These are phyloP conservation scores for Achlya flavicornis DNA, from an alignment of 2,888 invertebrate species.

Conservation along the genomic window DNA sequence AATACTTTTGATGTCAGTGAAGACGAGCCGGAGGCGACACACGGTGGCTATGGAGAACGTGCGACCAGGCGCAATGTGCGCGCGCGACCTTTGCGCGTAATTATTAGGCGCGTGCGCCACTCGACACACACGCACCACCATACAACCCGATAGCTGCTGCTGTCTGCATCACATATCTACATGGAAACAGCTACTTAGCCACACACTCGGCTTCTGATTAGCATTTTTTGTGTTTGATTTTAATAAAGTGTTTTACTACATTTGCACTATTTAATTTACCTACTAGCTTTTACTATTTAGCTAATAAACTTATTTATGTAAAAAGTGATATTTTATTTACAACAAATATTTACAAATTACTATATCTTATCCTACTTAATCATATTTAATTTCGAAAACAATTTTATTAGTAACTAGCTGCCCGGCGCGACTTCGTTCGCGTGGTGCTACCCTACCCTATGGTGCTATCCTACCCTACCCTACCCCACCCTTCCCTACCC, in stretches of 20 bases:
- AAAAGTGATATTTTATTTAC: no score
- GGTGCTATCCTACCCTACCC: no score
- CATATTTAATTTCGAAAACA: slow-evolving; percentile 13
- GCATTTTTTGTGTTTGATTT: slow-evolving; percentile 67
- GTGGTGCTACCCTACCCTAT: no score
- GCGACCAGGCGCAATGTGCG: slow-evolving; percentile 74
- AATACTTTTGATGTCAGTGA: background rate
- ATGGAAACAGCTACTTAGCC: slow-evolving; percentile 66
- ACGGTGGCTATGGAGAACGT: slow-evolving; percentile 16
- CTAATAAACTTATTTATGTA: no score
- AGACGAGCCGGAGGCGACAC: background rate
- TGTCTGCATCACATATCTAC: slow-evolving; percentile 58
- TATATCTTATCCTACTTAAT: background rate
- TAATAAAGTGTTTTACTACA: slow-evolving; percentile 34
- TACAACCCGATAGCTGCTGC: slow-evolving; percentile 34
- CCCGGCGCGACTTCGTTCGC: no score
- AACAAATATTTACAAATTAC: no score
- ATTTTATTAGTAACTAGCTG: slow-evolving; percentile 19
- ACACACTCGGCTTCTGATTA: slow-evolving; percentile 64
- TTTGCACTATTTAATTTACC: no score
- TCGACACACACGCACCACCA: slow-evolving; percentile 46
- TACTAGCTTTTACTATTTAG: no score
- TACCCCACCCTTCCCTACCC: no score
- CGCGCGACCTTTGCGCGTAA: slow-evolving; percentile 79
- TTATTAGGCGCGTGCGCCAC: slow-evolving; percentile 75